Percentiles rank a stretch among this genome's conserved stretches.
Conservation (phyloP, 2,888 invertebrate genomes). For the Parnassius apollo region DNA sequence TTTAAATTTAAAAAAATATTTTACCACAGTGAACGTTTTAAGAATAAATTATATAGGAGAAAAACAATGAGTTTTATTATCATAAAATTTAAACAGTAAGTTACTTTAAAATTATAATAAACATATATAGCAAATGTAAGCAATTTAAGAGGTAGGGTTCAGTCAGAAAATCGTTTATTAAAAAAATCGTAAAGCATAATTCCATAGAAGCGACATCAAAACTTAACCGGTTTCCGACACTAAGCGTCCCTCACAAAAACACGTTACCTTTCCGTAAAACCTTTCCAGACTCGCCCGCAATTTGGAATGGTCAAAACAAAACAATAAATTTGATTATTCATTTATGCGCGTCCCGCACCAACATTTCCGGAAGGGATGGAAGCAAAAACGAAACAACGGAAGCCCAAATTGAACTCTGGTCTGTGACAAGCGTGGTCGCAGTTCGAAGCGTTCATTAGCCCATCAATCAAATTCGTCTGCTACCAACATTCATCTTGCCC, state of each 20-base stretch:
- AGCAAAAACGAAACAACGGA: conserved; percentile 65
- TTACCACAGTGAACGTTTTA: too few species aligned
- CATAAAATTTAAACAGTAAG: too few species aligned
- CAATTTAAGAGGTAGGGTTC: too few species aligned
- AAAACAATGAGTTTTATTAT: too few species aligned
- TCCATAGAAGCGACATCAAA: too few species aligned
- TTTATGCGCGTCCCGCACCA: conserved; percentile 59
- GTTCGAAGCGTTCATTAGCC: conserved; percentile 53
- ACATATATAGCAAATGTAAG: too few species aligned
- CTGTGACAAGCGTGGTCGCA: conserved; percentile 54
- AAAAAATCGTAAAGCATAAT: too few species aligned
- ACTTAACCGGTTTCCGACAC: background rate
- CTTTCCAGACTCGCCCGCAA: conserved; percentile 1
- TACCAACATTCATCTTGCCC: conserved; percentile 41
- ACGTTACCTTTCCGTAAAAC: background rate
- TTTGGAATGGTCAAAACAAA: conserved; percentile 41
- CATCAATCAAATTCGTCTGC: conserved; percentile 63
- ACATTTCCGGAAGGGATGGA: conserved; percentile 56
- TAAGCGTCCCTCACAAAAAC: background rate
- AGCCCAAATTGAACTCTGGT: conserved; percentile 68
- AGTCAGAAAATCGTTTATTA: too few species aligned
- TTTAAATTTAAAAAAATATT: too few species aligned
- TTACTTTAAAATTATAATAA: too few species aligned
- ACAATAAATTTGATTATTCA: conserved; percentile 65
- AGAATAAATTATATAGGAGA: too few species aligned